Conservation (phyloP, 2,113 vertebrate species). For the Spermophilus dauricus region DNA sequence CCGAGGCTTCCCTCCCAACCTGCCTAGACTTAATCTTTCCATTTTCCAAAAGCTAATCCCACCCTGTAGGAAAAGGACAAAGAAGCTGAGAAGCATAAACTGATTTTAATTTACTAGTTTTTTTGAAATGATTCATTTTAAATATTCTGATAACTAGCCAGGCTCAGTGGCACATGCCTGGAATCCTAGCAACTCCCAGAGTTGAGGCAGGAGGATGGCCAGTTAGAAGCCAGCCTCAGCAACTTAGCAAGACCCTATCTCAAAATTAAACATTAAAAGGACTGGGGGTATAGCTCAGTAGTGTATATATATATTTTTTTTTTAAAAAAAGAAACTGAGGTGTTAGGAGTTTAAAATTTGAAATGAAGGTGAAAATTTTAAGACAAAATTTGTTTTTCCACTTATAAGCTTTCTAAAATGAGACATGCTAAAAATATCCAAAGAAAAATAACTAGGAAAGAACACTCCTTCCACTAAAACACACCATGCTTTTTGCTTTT, state of each 20-base stretch:
- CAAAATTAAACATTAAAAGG: not conserved
- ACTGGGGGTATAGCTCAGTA: not conserved
- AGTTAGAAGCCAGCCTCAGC: not conserved
- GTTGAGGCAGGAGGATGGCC: not conserved
- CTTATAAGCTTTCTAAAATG: not conserved
- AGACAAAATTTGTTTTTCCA: slow-evolving; percentile 13
- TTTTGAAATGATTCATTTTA: not conserved
- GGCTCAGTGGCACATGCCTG: not conserved
- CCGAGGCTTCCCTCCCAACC: no score
- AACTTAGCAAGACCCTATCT: not conserved
- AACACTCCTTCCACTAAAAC: not conserved
- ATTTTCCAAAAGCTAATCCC: not conserved
- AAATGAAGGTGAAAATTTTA: not conserved
- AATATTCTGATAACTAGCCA: not conserved
- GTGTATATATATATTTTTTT: no score
- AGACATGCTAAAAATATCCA: slow-evolving; percentile 11
- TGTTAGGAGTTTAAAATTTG: slow-evolving; percentile 13
- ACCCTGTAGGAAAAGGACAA: not conserved
- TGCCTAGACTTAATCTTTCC: not conserved
- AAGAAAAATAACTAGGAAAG: not conserved
- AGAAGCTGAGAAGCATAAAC: not conserved
- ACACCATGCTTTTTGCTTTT: not conserved
- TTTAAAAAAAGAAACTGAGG: not conserved
- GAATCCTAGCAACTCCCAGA: not conserved
- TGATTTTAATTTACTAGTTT: not conserved